Evolutionary conservation across 2,113 vertebrate genomes (phyloP), one percentile per base, ranked within the genome.

Genomic region (Acrocephalus kingi): DNA sequence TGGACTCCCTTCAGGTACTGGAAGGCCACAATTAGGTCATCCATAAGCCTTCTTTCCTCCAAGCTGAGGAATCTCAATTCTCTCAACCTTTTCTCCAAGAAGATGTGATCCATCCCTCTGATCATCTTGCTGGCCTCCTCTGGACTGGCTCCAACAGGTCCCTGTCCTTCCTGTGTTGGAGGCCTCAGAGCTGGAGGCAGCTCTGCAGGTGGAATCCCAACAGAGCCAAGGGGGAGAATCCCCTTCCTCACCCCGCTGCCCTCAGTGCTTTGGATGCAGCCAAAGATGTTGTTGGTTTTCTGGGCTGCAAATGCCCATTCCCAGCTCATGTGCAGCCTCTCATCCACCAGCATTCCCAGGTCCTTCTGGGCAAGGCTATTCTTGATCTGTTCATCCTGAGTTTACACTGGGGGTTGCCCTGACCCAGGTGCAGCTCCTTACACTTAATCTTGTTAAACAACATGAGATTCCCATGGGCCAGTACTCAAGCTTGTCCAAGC

Each of bases 281-380:
- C 8, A 2, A 27, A 25, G 25, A 18, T 2, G 2, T 1, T 10
- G 4, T 2, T 35, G 16, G 3, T 35, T 76, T 68, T 59, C 33
- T 59, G 54, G 31, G 25, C 25, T 59, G 31, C 45, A 31, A 43
- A 25, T 35, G 7, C 37, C 45, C 45, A 27, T 45, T 35, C 21
- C 37, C 45, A 37, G 14, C 13, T 59, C 67, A 41, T 8, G 14
- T 59, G 15, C 35, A 80, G 52, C 63, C 54, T 59, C 23, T 69
- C 23, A 41, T 5, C 4, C 15, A 28, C 7, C 27, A 48, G 10
- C 33, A 56, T 1, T 2, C 6, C 41, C 21, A 35, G 10, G 35
- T 35, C 20, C 11, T 63, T 63, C 41, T 49, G 25, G 25, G 17
- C n/a, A 64, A 30, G 49, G 30, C 20, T 63, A 3, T 23, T 30